Evolutionary conservation across 2,888 invertebrate genomes (phyloP), one percentile per base, ranked within the genome.

Genomic region (Operophtera brumata): DNA sequence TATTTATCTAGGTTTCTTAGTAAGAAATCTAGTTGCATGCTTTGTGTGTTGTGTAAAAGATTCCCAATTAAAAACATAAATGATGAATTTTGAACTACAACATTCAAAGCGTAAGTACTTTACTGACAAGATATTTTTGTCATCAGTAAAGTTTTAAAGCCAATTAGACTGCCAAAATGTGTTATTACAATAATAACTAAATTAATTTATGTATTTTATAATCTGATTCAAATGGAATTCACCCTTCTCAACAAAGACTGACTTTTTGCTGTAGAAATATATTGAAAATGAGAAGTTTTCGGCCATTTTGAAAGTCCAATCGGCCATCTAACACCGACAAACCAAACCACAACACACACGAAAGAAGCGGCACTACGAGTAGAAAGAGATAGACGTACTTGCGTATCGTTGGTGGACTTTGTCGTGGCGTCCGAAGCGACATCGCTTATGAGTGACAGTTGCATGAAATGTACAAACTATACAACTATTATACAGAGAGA

Each of bases 381-480:
- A 66, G 63, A 73, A 71, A 76, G 69, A 73, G 68, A 77, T 66
- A 77, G 74, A 79, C 87, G 82, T 89, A 89, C 89, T 89, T 89
- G 89, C 78, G 88, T 84, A 73, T 88, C 88, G 74, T 80, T 85
- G 71, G 89, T 84, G 75, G 89, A 86, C 79, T 89, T 89, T 76
- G 88, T 86, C 77, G 85, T 80, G 75, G 82, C 83, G 78, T 89
- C 89, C 85, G 89, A 85, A 68, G 82, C 86, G 78, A 83, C 83
- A 82, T 90, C 89, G 84, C 82, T 88, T 87, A 90, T 87, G 76
- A 90, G 84, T 78, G 89, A 88, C 71, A 90, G 89, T 88, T 89
- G 89, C 89, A 90, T 90, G 89, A 90, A 90, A 89, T 90, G 88
- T 82, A 90, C 89, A 89, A 90, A 90, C 89, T 90, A 87, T 85